Percentiles rank a stretch among this genome's conserved stretches.
These are phyloP conservation scores for Ceratosolen solmsi DNA, from an alignment of 1,140 invertebrate species.

Conservation along the genomic window DNA sequence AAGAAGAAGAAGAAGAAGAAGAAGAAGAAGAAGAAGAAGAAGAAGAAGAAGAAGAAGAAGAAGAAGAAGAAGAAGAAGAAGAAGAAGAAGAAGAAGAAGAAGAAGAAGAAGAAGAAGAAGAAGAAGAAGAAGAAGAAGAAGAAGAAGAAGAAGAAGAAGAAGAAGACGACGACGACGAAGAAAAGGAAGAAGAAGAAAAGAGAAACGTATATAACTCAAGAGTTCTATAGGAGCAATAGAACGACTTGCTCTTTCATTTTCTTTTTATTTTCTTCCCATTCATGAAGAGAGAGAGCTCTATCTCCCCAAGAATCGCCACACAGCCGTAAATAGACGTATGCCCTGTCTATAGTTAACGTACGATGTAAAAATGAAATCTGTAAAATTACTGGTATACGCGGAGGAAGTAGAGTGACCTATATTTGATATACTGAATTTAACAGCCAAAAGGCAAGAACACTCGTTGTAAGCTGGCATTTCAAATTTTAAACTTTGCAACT, in stretches of 20 bases:
- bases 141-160: too few species aligned
- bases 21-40: too few species aligned
- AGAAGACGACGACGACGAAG: too few species aligned
- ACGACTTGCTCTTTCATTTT: conserved; percentile 11
- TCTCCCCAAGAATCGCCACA: background rate
- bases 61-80: too few species aligned
- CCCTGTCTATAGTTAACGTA: background rate
- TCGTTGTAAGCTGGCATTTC: background rate
- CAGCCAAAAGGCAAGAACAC: too few species aligned
- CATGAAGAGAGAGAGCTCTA: background rate
- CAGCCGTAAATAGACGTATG: conserved; percentile 4
- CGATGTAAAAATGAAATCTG: conserved; percentile 7
- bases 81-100: too few species aligned
- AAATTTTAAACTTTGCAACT: background rate
- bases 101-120: too few species aligned
- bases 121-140: too few species aligned
- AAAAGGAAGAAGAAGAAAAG: background rate
- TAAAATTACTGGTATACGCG: background rate
- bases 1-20: too few species aligned
- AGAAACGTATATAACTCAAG: background rate
- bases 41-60: too few species aligned
- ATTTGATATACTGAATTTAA: background rate
- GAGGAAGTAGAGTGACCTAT: conserved; percentile 2
- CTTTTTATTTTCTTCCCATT: conserved; percentile 20
- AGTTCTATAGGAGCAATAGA: conserved; percentile 1